Percentiles rank a stretch among this genome's conserved stretches.
phyloP scores from a whole-genome alignment of 2,113 vertebrate genomes.

The Mus pahari region DNA sequence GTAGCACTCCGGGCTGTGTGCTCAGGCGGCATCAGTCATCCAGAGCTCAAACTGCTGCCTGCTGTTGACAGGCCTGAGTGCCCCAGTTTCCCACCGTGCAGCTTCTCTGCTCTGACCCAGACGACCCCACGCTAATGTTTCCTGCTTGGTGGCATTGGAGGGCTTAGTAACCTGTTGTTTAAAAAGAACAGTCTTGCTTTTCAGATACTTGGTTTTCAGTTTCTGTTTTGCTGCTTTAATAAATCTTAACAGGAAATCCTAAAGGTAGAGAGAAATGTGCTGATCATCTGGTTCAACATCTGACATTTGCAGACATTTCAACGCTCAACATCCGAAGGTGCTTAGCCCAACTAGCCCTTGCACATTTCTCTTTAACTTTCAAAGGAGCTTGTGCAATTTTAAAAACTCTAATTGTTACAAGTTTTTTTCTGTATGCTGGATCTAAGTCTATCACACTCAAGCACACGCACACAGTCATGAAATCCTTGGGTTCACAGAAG shows the following conservation, averaged over 20 bases:
- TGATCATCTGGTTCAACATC: background rate
- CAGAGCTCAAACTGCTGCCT: constrained; percentile 23
- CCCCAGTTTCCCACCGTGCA: background rate
- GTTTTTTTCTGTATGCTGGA: background rate
- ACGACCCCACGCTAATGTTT: background rate
- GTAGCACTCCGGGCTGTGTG: background rate
- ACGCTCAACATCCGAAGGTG: background rate
- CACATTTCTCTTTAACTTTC: constrained; percentile 38
- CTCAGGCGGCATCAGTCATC: background rate
- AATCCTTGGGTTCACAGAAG: constrained; percentile 5
- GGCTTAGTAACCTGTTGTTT: background rate
- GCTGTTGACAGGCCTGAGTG: background rate
- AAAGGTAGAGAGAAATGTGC: constrained; percentile 39
- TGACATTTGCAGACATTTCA: background rate
- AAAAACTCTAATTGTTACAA: constrained; percentile 33
- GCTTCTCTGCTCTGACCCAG: background rate
- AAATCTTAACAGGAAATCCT: background rate
- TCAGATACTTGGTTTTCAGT: constrained; percentile 24
- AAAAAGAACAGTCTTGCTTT: constrained; percentile 24
- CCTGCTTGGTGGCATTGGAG: background rate
- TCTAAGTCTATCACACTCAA: background rate
- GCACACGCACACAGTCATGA: background rate
- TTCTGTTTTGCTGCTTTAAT: constrained; percentile 38
- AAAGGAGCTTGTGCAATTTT: constrained; percentile 1
- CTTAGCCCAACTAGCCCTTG: background rate